Conservation (phyloP, 1,140 invertebrate genomes). For the Diploscapter pachys region DNA sequence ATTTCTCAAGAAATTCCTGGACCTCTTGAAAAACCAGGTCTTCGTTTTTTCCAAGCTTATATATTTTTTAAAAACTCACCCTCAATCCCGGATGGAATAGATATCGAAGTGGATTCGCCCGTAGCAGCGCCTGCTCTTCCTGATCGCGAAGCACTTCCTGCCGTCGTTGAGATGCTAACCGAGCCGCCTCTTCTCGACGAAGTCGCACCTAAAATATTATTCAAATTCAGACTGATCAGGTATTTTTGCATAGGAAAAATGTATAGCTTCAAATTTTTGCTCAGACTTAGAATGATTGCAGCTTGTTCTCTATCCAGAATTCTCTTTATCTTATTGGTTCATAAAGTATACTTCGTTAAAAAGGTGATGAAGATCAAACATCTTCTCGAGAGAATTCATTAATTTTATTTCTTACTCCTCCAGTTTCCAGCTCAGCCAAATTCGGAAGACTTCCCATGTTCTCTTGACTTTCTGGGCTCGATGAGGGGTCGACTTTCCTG, state of each 20-base stretch:
- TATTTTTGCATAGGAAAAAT: no score
- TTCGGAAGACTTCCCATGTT: constrained; percentile 76
- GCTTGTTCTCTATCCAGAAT: no score
- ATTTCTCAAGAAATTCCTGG: neutral
- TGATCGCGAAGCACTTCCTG: constrained; percentile 85
- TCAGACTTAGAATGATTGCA: no score
- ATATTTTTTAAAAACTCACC: constrained; percentile 67
- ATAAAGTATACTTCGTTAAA: no score
- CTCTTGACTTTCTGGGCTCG: constrained; percentile 25
- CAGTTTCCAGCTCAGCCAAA: constrained; percentile 68
- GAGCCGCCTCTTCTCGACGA: constrained; percentile 82
- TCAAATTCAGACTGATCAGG: neutral
- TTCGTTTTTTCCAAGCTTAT: neutral
- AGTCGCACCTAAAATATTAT: constrained; percentile 57
- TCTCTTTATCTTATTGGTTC: no score
- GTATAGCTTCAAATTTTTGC: no score
- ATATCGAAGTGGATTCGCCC: constrained; percentile 88
- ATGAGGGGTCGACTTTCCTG: neutral
- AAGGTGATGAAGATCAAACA: no score
- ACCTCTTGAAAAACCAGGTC: neutral
- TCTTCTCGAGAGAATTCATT: neutral
- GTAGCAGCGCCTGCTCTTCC: constrained; percentile 83
- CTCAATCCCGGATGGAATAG: constrained; percentile 91
- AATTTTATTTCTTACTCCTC: constrained; percentile 63
- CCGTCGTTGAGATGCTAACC: constrained; percentile 81